phyloP scores from a whole-genome alignment of 2,888 invertebrate species.

The Synanthedon tipuliformis region DNA sequence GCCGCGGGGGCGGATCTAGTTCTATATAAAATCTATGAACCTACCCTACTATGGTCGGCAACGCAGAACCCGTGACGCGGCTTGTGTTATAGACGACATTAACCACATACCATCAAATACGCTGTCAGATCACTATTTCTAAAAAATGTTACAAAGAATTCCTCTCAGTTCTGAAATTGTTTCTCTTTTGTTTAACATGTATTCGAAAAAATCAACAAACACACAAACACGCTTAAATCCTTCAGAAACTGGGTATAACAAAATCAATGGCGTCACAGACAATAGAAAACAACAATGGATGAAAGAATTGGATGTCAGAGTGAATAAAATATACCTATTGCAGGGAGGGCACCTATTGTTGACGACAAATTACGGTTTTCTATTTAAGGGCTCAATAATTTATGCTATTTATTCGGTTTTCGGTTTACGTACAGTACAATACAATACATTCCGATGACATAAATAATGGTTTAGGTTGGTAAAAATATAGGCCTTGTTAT shows the following conservation, averaged over 20 bases:
- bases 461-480: not conserved
- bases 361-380: conserved; percentile 45
- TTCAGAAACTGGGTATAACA: conserved; percentile 2
- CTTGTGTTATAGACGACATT: no score
- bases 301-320: conserved; percentile 48
- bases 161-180: no score
- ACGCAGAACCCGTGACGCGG: no score
- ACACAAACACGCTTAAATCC: conserved; percentile 2
- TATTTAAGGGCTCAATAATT: conserved; percentile 45
- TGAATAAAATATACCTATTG: conserved; percentile 40
- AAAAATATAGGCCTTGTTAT: not conserved
- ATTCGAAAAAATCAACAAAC: not conserved
- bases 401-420: conserved; percentile 32
- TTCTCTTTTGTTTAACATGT: no score
- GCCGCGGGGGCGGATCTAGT: no score
- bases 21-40: no score
- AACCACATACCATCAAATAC: no score
- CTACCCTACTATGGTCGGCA: no score
- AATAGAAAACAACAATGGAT: conserved; percentile 33
- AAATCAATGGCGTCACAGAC: conserved; percentile 20
- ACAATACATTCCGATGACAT: not conserved
- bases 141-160: no score
- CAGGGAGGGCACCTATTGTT: conserved; percentile 38
- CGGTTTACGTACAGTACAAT: conserved; percentile 2
- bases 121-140: no score